Percentiles rank a stretch among this genome's conserved stretches.
Conservation (phyloP, 2,888 invertebrate species). For the Acleris literana region DNA sequence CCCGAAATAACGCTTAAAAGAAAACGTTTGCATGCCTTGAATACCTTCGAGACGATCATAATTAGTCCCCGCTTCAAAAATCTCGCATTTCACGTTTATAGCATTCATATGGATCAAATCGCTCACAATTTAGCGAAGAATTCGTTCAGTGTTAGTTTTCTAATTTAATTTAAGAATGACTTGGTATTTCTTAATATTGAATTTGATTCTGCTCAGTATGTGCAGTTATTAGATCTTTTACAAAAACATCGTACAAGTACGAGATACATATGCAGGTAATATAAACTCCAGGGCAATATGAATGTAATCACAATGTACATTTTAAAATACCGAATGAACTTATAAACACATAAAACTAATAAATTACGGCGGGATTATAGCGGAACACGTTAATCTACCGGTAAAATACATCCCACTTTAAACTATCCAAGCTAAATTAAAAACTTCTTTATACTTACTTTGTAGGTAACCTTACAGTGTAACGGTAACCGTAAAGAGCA, state of each 20-base stretch:
- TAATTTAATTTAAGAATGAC: not conserved
- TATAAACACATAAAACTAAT: not conserved
- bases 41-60: constrained; percentile 38
- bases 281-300: too few species aligned
- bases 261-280: too few species aligned
- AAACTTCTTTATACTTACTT: not conserved
- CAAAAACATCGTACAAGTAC: too few species aligned
- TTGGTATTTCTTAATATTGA: not conserved
- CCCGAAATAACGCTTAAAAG: constrained; percentile 60
- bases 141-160: constrained; percentile 4
- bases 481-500: too few species aligned
- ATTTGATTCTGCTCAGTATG: not conserved
- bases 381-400: constrained; percentile 6
- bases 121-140: constrained; percentile 2
- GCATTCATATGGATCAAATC: constrained; percentile 29
- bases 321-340: not conserved
- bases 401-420: constrained; percentile 2
- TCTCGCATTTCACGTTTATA: constrained; percentile 21
- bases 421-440: constrained; percentile 1
- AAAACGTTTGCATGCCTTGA: constrained; percentile 56
- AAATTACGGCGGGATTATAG: not conserved
- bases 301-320: too few species aligned
- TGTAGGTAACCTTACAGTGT: not conserved
- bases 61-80: constrained; percentile 14
- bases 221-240: too few species aligned